Conservation (phyloP, 1,140 invertebrate species). For the Drosophila sproati region DNA sequence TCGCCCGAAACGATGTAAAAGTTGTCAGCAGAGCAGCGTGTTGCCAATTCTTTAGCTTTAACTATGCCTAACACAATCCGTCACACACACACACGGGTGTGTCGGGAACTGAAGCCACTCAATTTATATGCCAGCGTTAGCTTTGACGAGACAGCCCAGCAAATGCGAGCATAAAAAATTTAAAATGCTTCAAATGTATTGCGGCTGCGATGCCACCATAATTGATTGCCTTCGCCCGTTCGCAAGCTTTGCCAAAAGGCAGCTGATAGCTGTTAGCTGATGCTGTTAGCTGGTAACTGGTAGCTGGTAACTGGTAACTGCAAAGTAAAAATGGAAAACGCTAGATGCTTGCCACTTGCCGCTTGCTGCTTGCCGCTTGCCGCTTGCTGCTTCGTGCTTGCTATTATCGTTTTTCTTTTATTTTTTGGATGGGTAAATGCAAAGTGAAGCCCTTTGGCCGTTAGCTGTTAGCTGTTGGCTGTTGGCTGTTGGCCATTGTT, state of each 20-base stretch:
- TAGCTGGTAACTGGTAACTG: slow-evolving; percentile 4
- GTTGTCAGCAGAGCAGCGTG: slow-evolving; percentile 62
- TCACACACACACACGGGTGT: slow-evolving; percentile 29
- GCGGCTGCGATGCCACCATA: slow-evolving; percentile 62
- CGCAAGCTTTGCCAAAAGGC: background rate
- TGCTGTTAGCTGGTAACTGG: slow-evolving; percentile 14
- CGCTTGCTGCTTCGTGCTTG: background rate
- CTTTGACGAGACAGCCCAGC: slow-evolving; percentile 13
- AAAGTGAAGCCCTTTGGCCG: slow-evolving; percentile 51
- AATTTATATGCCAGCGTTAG: slow-evolving; percentile 29
- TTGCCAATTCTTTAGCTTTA: slow-evolving; percentile 50
- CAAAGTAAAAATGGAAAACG: slow-evolving; percentile 5
- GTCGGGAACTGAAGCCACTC: slow-evolving; percentile 25
- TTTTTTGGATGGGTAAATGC: slow-evolving; percentile 35
- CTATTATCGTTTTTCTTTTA: background rate
- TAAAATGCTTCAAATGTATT: slow-evolving; percentile 64
- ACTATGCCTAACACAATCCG: slow-evolving; percentile 35
- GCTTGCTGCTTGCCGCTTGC: background rate
- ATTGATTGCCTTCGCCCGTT: slow-evolving; percentile 59
- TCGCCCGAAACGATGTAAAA: slow-evolving; percentile 30
- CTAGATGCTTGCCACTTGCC: slow-evolving; percentile 1
- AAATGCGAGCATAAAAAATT: slow-evolving; percentile 59
- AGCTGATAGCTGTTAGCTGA: slow-evolving; percentile 17
- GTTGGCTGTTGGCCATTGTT: background rate
- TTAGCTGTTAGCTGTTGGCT: background rate